Base-by-base conservation (phyloP, 2,888 invertebrate species). In the Cheilosia vernalis region DNA sequence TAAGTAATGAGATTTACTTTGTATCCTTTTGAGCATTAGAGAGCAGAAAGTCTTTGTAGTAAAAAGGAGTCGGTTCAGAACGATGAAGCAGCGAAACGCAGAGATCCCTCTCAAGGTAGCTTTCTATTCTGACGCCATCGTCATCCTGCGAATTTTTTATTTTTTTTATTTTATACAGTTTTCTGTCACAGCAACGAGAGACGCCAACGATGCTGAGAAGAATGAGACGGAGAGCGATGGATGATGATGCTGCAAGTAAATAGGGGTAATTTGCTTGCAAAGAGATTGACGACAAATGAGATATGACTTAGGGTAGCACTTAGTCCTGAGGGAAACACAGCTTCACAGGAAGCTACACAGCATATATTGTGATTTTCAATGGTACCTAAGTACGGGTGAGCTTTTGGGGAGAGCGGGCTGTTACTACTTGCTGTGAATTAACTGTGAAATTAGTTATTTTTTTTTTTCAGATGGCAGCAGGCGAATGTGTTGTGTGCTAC, bases 1-100 rank as follows among this genome's bases (percentile, higher is more conserved):
- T 85, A 85, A 85, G 72, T 85, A 85, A 85, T 85, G 80, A 85
- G 76, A 85, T 85, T 85, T 85, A 81, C 85, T 77, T 81, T 81
- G 76, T 85, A 81, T 81, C 81, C 81, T 81, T 84, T 85, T 85
- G 85, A 81, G 72, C 63, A 72, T 67, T 81, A 81, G 85, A 85
- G 56, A 63, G 49, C 58, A 67, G 55, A 79, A 64, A 63, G 47
- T 73, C 42, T 58, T 44, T 49, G 21, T 21, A 47, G 4, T 27
- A 30, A 58, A 80, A 73, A 58, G 60, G 51, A 67, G n/a, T 37
- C 37, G 37, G 13, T 37, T 21, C 9, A 24, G 55, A 27, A 61
- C 42, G 60, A 74, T 24, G 69, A 40, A 24, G 69, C 63, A 58
- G 44, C 21, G 79, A 51, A 73, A 63, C 37, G 53, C 55, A 33